Base-by-base conservation (phyloP, 2,113 vertebrate genomes). In the Paradisaea rubra region DNA sequence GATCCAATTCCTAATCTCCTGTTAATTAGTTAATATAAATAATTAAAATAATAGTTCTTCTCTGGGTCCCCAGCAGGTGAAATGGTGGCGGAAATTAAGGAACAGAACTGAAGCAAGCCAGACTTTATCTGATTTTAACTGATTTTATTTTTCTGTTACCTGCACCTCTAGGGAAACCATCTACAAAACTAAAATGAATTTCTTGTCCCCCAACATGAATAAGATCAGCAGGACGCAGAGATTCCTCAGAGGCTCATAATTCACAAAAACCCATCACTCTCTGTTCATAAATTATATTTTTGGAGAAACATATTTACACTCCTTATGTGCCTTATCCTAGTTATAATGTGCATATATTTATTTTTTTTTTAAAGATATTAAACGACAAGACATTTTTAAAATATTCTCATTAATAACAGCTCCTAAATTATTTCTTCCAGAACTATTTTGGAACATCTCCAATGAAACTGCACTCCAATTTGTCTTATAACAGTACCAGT, bases 381-480 rank as follows among this genome's bases (percentile, higher is more conserved):
- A 65, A 60, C 54, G 13, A 70, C 39, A 74, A 11, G 15, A 47
- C 31, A 44, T 15, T 95, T 95, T 91, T 64, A 60, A 93, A 95
- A 89, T 89, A 88, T 15, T 53, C 27, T 21, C 6, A 86, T 91
- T 95, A 79, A 60, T 63, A 92, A 59, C 27, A 73, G 8, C n/a
- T 92, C 54, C 16, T 77, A 76, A 61, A 78, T 95, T 33, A 86
- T 44, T 80, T 90, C 11, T 86, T 92, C 53, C 7, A 37, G 65
- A 93, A 37, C n/a, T 97, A 47, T 81, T 93, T 97, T 83, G 23
- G 64, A 88, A 77, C 70, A 22, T 81, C 16, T 91, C 17, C 63
- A 95, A 89, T 88, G 72, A 95, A 96, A 59, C 60, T 72, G 7
- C 23, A 56, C 47, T 96, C 31, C n/a, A 71, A 61, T 91, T 96